Evolutionary conservation across 2,113 vertebrate genomes (phyloP).

Genomic region (Melanocharis versteri): DNA sequence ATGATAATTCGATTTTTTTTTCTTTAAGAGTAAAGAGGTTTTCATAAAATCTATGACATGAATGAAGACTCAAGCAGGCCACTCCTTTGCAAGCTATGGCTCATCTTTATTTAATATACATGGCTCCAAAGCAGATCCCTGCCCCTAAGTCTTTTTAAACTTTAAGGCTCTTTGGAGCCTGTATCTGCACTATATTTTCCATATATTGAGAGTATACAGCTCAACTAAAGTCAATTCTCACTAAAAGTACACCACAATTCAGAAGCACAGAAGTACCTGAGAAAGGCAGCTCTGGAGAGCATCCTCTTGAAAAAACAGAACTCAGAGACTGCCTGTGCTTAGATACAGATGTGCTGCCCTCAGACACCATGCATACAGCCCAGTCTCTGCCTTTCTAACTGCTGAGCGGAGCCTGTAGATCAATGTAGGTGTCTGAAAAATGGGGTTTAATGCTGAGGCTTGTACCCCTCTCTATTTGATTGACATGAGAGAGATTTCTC

Average conservation of each 20-base stretch:
- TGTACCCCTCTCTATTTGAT: neutral
- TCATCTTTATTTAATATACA: neutral
- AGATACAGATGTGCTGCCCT: neutral
- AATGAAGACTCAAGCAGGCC: neutral
- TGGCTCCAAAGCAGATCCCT: neutral
- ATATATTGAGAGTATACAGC: neutral
- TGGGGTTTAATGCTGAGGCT: neutral
- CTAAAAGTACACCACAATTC: neutral
- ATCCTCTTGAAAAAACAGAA: neutral
- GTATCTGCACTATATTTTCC: neutral
- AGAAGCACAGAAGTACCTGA: neutral
- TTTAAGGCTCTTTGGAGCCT: neutral
- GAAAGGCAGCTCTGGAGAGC: fast-evolving
- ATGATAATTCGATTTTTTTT: neutral
- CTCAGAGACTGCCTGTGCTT: neutral
- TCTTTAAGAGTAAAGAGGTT: neutral
- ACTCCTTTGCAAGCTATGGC: neutral
- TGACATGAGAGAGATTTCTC: neutral
- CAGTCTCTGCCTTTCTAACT: neutral
- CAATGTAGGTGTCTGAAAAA: neutral
- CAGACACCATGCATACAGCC: fast-evolving
- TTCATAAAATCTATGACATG: neutral
- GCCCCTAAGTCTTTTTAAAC: neutral
- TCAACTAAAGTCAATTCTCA: neutral
- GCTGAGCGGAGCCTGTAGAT: neutral